Percentiles rank a stretch among this genome's conserved stretches.
phyloP scores from a whole-genome alignment of 2,888 invertebrate genomes.

The Omphaloscelis lunosa region DNA sequence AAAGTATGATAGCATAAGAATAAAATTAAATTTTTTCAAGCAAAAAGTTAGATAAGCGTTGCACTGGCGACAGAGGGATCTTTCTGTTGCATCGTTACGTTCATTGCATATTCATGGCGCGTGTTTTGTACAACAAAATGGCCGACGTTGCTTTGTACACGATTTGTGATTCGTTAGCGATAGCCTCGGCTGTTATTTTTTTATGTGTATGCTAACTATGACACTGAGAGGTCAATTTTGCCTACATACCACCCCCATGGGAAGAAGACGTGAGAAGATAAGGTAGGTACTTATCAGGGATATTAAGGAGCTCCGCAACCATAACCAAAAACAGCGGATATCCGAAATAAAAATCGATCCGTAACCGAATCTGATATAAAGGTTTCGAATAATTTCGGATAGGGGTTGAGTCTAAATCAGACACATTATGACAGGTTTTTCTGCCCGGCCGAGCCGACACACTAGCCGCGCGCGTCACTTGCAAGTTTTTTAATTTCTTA shows the following conservation, averaged over 20 bases:
- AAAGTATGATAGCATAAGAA: conserved; percentile 16
- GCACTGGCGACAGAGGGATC: conserved; percentile 66
- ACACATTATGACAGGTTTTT: too few species aligned
- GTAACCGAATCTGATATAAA: too few species aligned
- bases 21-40: conserved; percentile 39
- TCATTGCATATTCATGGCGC: conserved; percentile 78
- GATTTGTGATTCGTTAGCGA: conserved; percentile 65
- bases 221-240: background rate
- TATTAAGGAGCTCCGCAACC: too few species aligned
- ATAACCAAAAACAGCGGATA: too few species aligned
- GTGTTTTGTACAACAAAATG: conserved; percentile 69
- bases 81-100: conserved; percentile 72
- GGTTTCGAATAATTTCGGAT: too few species aligned
- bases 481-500: too few species aligned
- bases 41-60: conserved; percentile 59
- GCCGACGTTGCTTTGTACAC: conserved; percentile 58
- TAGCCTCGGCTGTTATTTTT: conserved; percentile 30
- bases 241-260: background rate
- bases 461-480: too few species aligned
- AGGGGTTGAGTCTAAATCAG: too few species aligned
- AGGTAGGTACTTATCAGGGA: too few species aligned
- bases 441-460: too few species aligned
- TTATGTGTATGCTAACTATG: conserved; percentile 22
- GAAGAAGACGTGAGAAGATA: background rate
- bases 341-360: too few species aligned